Evolutionary conservation across 2,797 vertebrate genomes (phyloP).

Genomic region (Limnodromus scolopaceus): DNA sequence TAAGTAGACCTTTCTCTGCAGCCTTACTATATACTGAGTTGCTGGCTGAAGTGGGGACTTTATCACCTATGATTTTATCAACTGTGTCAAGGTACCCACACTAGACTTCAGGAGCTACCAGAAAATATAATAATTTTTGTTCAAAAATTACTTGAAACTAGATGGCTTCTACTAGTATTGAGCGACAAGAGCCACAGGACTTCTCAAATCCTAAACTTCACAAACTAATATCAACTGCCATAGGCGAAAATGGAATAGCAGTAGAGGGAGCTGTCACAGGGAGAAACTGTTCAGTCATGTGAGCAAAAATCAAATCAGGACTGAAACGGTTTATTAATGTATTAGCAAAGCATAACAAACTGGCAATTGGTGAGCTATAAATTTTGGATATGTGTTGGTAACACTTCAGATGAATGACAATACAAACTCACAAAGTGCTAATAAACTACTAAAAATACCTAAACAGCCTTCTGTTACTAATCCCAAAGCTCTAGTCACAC

Average conservation of each 20-base stretch:
- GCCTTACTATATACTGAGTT: not conserved
- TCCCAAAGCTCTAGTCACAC: not conserved
- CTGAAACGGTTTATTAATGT: not conserved
- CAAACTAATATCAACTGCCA: not conserved
- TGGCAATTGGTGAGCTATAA: not conserved
- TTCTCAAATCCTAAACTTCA: not conserved
- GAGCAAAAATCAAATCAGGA: not conserved
- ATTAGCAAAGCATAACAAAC: not conserved
- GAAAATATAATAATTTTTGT: not conserved
- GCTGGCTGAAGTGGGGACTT: not conserved
- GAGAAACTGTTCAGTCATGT: not conserved
- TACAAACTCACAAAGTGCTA: not conserved
- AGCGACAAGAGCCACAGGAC: not conserved
- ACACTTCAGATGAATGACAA: not conserved
- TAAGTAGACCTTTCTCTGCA: not conserved
- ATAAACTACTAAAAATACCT: not conserved
- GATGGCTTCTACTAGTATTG: not conserved
- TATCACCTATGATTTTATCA: not conserved
- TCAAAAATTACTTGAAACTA: not conserved
- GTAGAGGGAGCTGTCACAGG: not conserved
- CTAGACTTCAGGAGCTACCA: not conserved
- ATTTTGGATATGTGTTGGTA: not conserved
- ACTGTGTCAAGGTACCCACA: not conserved
- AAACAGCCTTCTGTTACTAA: not conserved
- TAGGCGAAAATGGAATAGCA: not conserved